These are phyloP conservation scores for Temnothorax rugatulus DNA, from an alignment of 2,888 invertebrate species.

Conservation along the genomic window DNA sequence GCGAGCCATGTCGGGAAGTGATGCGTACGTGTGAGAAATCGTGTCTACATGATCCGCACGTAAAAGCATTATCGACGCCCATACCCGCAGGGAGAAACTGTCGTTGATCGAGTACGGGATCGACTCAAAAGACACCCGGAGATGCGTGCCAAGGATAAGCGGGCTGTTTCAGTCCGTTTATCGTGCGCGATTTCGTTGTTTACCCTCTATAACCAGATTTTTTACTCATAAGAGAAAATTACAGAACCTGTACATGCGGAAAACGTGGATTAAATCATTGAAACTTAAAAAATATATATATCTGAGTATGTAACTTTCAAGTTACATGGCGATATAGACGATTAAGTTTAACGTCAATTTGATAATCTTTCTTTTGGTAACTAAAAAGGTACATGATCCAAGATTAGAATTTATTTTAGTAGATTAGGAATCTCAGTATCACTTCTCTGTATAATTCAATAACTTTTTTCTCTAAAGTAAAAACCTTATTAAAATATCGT, in stretches of 20 bases:
- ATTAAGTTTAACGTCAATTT: not conserved
- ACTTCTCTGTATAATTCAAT: not conserved
- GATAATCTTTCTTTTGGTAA: not conserved
- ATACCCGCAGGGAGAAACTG: slow-evolving; percentile 59
- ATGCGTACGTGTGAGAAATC: slow-evolving; percentile 71
- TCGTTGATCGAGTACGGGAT: slow-evolving; percentile 66
- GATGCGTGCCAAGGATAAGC: slow-evolving; percentile 58
- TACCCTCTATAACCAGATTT: not conserved
- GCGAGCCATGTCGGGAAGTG: not conserved
- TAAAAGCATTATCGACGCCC: slow-evolving; percentile 61
- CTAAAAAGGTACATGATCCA: not conserved
- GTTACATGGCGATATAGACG: not conserved
- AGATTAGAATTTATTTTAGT: slow-evolving; percentile 6
- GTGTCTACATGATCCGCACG: slow-evolving; percentile 65
- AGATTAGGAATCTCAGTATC: not conserved
- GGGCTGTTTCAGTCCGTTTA: not conserved
- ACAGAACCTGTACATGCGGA: not conserved
- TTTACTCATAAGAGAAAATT: not conserved
- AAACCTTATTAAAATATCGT: not conserved
- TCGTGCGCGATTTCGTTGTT: not conserved
- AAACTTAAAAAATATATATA: not conserved
- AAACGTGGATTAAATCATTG: not conserved
- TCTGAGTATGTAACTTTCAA: not conserved
- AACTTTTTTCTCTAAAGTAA: not conserved
- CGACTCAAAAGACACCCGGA: slow-evolving; percentile 54